phyloP scores from a whole-genome alignment of 2,888 invertebrate genomes.

The Teleiodes luculella region DNA sequence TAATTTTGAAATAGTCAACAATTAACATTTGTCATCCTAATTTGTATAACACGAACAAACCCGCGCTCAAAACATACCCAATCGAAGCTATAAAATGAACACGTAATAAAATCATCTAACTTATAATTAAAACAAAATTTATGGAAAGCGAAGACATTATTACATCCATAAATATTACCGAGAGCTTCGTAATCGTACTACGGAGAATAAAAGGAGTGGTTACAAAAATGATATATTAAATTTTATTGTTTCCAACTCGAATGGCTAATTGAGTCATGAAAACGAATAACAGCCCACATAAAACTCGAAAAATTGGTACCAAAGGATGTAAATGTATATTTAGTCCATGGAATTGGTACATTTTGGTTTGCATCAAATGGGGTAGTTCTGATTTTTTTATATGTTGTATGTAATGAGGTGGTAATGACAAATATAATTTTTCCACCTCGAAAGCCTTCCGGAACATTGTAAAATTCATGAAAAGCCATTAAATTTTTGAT shows the following conservation, averaged over 20 bases:
- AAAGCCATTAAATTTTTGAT: no score
- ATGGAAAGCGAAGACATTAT: conserved; percentile 54
- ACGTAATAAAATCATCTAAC: conserved; percentile 36
- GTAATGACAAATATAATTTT: no score
- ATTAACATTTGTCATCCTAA: no score
- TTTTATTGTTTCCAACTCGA: conserved; percentile 49
- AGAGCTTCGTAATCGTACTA: conserved; percentile 41
- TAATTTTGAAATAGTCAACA: no score
- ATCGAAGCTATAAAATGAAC: conserved; percentile 14
- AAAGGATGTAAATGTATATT: neutral
- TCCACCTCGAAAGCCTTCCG: no score
- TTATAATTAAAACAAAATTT: conserved; percentile 52
- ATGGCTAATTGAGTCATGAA: conserved; percentile 53
- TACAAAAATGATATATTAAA: conserved; percentile 38
- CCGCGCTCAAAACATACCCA: neutral
- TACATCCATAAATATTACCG: conserved; percentile 46
- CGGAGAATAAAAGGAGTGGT: conserved; percentile 33
- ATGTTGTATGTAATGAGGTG: no score
- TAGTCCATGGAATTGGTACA: no score
- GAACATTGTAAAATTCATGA: no score
- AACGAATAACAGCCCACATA: conserved; percentile 19
- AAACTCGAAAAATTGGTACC: conserved; percentile 21
- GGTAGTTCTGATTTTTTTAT: no score
- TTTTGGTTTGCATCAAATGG: no score
- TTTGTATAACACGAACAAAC: neutral